A percentile compares a stretch with the other conserved stretches of the same genome.
phyloP scores from a whole-genome alignment of 1,140 invertebrate genomes.

The Bombus sibiricus region DNA sequence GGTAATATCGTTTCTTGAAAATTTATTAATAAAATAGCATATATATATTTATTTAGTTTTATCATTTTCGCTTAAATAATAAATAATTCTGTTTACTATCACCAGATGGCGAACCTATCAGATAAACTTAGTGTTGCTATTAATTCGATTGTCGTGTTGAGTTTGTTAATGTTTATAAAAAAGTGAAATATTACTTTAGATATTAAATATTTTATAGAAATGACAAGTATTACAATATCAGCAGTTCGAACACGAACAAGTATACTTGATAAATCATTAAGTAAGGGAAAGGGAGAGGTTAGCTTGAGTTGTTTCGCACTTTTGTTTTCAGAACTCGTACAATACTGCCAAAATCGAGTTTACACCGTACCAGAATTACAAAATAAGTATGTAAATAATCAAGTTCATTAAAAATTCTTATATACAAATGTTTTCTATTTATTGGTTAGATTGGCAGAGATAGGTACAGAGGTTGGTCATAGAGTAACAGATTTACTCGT shows the following conservation, averaged over 20 bases:
- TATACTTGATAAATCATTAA: constrained; percentile 95
- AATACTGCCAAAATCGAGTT: constrained; percentile 98
- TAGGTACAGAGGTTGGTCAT: constrained; percentile 97
- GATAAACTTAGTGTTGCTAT: background rate
- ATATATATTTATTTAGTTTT: background rate
- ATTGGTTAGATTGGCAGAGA: constrained; percentile 94
- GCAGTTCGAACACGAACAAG: constrained; percentile 87
- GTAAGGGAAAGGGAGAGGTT: constrained; percentile 95
- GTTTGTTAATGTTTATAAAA: background rate
- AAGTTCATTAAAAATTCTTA: background rate
- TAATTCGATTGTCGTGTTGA: background rate
- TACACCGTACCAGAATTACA: constrained; percentile 97
- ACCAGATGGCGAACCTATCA: constrained; percentile 30
- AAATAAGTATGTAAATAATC: constrained; percentile 86
- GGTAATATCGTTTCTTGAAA: background rate
- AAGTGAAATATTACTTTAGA: background rate
- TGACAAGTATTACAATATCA: constrained; percentile 81
- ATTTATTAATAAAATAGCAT: constrained; percentile 2
- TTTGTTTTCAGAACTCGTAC: constrained; percentile 98
- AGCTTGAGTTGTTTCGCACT: constrained; percentile 97
- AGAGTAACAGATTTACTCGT: constrained; percentile 97
- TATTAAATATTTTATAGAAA: constrained; percentile 60
- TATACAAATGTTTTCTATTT: constrained; percentile 28
- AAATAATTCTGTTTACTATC: background rate
- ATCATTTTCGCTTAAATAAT: background rate